phyloP scores from a whole-genome alignment of 2,888 invertebrate genomes.

The Schrankia costaestrigalis region DNA sequence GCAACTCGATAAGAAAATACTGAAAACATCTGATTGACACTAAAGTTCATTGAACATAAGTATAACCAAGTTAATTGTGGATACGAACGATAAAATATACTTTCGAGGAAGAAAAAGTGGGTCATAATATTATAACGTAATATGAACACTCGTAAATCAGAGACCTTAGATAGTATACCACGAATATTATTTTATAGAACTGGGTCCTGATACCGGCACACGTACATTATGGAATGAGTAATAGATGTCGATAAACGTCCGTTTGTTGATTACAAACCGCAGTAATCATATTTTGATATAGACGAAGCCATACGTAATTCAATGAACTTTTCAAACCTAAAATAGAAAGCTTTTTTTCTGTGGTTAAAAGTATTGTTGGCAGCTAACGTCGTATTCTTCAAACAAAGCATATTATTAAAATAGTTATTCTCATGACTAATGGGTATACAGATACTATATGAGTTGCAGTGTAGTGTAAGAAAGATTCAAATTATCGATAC shows the following conservation, averaged over 20 bases:
- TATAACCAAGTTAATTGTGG: no score
- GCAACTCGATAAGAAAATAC: no score
- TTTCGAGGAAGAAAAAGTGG: conserved; percentile 36
- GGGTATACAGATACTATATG: no score
- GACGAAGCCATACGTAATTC: conserved; percentile 6
- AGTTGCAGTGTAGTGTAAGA: no score
- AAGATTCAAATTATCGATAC: no score
- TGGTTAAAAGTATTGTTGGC: conserved; percentile 23
- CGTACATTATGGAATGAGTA: conserved; percentile 3
- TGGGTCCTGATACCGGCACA: conserved; percentile 3
- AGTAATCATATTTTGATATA: conserved; percentile 13
- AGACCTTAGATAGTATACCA: conserved; percentile 14
- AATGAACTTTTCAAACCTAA: conserved; percentile 14
- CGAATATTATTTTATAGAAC: conserved; percentile 9
- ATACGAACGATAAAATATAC: no score
- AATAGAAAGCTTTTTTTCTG: conserved; percentile 25
- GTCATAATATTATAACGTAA: conserved; percentile 32
- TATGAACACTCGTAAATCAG: conserved; percentile 26
- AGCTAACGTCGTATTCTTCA: conserved; percentile 10
- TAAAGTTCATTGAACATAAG: conserved; percentile 23
- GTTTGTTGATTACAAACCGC: conserved; percentile 4
- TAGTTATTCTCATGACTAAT: no score
- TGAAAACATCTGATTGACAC: no score
- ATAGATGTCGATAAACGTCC: conserved; percentile 4
- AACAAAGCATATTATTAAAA: conserved; percentile 23